Percentiles rank a stretch among this genome's conserved stretches.
These are phyloP conservation scores for Schlechtendalia chinensis DNA, from an alignment of 1,140 invertebrate genomes.

Conservation along the genomic window DNA sequence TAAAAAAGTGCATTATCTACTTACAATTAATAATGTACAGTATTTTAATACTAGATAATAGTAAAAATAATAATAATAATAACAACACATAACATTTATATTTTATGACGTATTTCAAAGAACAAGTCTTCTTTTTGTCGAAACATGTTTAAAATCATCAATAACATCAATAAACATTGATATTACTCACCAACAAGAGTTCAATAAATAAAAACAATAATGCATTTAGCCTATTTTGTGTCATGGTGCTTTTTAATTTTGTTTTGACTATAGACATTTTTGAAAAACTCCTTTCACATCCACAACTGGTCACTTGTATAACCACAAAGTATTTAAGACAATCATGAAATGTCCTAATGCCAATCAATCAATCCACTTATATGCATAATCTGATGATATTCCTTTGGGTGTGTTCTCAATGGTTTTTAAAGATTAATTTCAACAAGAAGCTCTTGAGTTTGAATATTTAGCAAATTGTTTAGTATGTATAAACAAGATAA, in stretches of 20 bases:
- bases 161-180: conserved; percentile 20
- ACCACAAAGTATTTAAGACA: neutral
- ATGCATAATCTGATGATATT: conserved; percentile 16
- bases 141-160: conserved; percentile 38
- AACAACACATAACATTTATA: conserved; percentile 31
- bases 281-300: conserved; percentile 26
- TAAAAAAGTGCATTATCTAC: neutral
- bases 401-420: conserved; percentile 21
- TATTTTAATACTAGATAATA: neutral
- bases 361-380: conserved; percentile 30
- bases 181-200: conserved; percentile 19
- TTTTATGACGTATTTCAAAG: neutral
- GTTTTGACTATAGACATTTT: conserved; percentile 39
- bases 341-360: conserved; percentile 11
- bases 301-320: conserved; percentile 21
- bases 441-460: conserved; percentile 22
- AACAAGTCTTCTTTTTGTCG: conserved; percentile 22
- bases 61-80: conserved; percentile 14
- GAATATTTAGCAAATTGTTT: conserved; percentile 27
- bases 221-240: conserved; percentile 32
- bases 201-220: conserved; percentile 41
- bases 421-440: conserved; percentile 7
- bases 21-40: conserved; percentile 16
- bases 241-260: conserved; percentile 18
- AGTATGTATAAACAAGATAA: conserved; percentile 19